These are phyloP conservation scores for Phodopus roborovskii DNA, from an alignment of 2,113 vertebrate genomes.

Conservation along the genomic window DNA sequence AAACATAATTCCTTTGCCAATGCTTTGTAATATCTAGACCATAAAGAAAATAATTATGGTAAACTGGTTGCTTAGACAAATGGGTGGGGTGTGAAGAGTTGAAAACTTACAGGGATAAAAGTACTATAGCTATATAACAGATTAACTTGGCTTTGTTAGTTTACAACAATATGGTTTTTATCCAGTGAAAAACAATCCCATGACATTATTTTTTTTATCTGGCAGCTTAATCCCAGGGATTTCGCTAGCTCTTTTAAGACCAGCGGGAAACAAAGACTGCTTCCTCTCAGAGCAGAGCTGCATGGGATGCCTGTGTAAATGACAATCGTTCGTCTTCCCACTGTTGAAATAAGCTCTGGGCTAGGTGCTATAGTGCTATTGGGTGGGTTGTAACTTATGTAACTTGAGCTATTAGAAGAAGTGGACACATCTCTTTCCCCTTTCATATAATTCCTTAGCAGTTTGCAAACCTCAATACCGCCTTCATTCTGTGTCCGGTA, in stretches of 20 bases:
- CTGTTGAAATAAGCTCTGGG: neutral
- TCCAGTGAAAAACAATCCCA: neutral
- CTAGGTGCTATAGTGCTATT: neutral
- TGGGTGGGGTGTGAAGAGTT: neutral
- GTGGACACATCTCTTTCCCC: neutral
- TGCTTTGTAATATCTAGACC: neutral
- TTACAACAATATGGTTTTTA: conserved; percentile 17
- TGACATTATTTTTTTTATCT: conserved; percentile 6
- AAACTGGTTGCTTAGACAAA: neutral
- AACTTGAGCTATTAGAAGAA: neutral
- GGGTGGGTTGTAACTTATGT: neutral
- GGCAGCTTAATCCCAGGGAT: neutral
- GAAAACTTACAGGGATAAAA: neutral
- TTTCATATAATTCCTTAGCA: neutral
- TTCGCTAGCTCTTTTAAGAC: neutral
- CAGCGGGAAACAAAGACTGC: conserved; percentile 7
- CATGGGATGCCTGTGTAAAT: neutral
- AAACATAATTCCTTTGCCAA: neutral
- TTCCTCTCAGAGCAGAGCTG: neutral
- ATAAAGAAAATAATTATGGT: neutral
- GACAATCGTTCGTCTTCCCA: neutral
- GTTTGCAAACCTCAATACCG: neutral
- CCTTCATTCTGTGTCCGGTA: neutral
- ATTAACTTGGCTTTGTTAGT: neutral
- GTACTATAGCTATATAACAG: neutral